phyloP scores from a whole-genome alignment of 2,888 invertebrate genomes.

The Philereme transversata region DNA sequence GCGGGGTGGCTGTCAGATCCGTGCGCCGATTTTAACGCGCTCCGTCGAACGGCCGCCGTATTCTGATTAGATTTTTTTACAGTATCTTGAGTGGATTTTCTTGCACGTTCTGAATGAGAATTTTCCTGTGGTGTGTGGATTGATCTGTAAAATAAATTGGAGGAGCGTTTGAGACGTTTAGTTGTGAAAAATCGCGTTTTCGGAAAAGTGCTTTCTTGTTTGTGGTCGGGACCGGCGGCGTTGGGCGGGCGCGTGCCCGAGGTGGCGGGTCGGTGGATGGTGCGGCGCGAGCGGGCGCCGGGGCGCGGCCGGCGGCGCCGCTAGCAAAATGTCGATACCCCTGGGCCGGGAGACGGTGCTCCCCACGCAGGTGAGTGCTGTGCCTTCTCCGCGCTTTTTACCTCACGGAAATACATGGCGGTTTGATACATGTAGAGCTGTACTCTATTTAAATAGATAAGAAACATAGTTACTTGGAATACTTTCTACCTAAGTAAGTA shows the following conservation, averaged over 20 bases:
- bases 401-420: constrained; percentile 7
- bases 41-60: constrained; percentile 53
- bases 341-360: constrained; percentile 80
- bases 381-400: constrained; percentile 12
- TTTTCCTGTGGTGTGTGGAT: constrained; percentile 55
- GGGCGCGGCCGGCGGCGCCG: constrained; percentile 82
- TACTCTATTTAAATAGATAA: neutral
- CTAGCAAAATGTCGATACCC: constrained; percentile 83
- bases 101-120: constrained; percentile 44
- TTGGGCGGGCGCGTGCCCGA: constrained; percentile 53
- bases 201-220: constrained; percentile 76
- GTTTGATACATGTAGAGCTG: constrained; percentile 2
- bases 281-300: constrained; percentile 78
- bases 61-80: constrained; percentile 48
- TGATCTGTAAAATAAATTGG: constrained; percentile 30
- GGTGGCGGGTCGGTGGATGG: constrained; percentile 76
- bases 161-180: constrained; percentile 47
- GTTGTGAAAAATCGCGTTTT: constrained; percentile 56
- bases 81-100: constrained; percentile 40
- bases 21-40: constrained; percentile 53
- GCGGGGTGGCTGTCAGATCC: constrained; percentile 58
- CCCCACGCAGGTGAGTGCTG: constrained; percentile 77
- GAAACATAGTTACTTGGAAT: neutral
- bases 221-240: constrained; percentile 53
- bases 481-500: neutral